Evolutionary conservation across 1,140 invertebrate species (phyloP).

Genomic region (Drosophila willistoni): DNA sequence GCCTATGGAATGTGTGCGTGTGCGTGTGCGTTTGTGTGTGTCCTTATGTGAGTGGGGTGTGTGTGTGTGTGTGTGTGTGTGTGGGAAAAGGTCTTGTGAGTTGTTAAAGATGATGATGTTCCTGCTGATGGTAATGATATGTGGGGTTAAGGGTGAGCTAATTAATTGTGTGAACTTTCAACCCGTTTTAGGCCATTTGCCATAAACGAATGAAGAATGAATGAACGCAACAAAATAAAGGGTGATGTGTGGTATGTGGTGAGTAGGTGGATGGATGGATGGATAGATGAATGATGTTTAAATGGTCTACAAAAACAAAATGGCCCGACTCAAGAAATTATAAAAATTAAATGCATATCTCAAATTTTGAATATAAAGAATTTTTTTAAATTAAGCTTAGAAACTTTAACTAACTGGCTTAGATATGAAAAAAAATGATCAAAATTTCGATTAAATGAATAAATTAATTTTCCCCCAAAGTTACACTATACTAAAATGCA

Average conservation of each 20-base stretch:
- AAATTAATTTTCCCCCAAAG: too few relatives aligned
- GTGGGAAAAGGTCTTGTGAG: conserved; percentile 47
- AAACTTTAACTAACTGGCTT: too few relatives aligned
- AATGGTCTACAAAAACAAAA: neutral
- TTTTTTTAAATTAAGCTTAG: too few relatives aligned
- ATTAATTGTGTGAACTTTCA: conserved; percentile 34
- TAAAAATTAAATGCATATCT: neutral
- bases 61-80: conserved; percentile 25
- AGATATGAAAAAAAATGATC: too few relatives aligned
- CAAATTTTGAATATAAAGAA: too few relatives aligned
- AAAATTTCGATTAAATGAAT: too few relatives aligned
- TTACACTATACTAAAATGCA: too few relatives aligned
- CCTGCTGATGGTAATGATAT: neutral
- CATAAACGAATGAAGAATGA: neutral
- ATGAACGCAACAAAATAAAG: neutral
- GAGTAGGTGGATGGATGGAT: neutral
- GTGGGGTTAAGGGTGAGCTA: conserved; percentile 12
- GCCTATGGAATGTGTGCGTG: conserved; percentile 43
- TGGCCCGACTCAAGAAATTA: neutral
- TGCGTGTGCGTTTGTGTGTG: conserved; percentile 10
- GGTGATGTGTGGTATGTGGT: neutral
- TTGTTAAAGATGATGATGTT: conserved; percentile 42
- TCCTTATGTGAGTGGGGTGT: conserved; percentile 17
- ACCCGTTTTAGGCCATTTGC: conserved; percentile 8
- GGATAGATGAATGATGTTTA: neutral